Evolutionary conservation across 2,888 invertebrate genomes (phyloP).

Genomic region (Drosophila cracens): DNA sequence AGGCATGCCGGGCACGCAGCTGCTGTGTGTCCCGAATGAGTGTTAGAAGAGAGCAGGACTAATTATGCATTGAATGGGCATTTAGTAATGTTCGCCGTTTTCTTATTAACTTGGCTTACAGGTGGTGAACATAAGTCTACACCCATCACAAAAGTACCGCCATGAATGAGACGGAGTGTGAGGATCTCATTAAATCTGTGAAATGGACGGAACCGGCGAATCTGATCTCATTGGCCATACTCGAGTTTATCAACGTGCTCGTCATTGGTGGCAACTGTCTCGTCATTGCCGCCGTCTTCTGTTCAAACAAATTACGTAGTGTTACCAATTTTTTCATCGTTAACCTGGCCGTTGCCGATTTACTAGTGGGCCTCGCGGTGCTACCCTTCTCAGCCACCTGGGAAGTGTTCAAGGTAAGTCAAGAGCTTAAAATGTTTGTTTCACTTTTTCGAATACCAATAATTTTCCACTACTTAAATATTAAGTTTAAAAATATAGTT

Average conservation of each 20-base stretch:
- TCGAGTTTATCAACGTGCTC: conserved; percentile 93
- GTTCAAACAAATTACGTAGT: conserved; percentile 95
- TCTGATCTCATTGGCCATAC: conserved; percentile 90
- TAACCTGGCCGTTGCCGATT: conserved; percentile 97
- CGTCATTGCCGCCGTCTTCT: conserved; percentile 96
- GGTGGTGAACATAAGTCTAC: conserved; percentile 83
- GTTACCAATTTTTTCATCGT: conserved; percentile 99
- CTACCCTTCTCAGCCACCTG: conserved; percentile 98
- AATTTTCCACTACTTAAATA: not conserved
- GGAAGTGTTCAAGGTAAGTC: conserved; percentile 93
- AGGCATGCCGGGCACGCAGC: conserved; percentile 52
- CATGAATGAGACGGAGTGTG: conserved; percentile 93
- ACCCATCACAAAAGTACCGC: conserved; percentile 86
- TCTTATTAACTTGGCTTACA: conserved; percentile 59
- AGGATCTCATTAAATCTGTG: conserved; percentile 91
- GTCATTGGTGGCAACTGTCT: conserved; percentile 96
- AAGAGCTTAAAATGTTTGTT: not conserved
- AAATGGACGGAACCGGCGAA: conserved; percentile 93
- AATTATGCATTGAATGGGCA: conserved; percentile 40
- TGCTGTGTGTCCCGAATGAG: conserved; percentile 3
- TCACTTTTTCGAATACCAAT: not conserved
- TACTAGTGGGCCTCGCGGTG: conserved; percentile 97
- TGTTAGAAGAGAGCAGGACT: conserved; percentile 11
- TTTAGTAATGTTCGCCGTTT: conserved; percentile 15
- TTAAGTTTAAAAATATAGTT: not conserved